phyloP scores from a whole-genome alignment of 2,113 vertebrate genomes.

The Polypterus bichir region DNA sequence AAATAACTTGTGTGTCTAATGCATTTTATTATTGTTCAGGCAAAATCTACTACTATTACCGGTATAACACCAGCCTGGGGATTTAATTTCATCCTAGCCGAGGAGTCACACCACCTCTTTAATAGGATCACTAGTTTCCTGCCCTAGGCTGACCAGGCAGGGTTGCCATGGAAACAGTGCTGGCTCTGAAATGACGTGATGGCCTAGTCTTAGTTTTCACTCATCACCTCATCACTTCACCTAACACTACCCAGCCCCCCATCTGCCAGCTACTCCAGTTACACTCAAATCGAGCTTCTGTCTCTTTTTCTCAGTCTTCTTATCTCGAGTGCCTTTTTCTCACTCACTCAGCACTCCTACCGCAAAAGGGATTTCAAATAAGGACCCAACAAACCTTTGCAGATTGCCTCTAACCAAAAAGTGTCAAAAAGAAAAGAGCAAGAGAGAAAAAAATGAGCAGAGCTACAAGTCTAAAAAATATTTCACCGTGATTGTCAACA shows the following conservation, averaged over 20 bases:
- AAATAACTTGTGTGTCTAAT: no score
- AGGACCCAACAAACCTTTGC: conserved; percentile 26
- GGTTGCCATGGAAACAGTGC: conserved; percentile 42
- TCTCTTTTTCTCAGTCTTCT: conserved; percentile 29
- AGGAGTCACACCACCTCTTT: conserved; percentile 31
- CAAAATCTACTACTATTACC: no score
- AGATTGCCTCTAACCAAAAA: conserved; percentile 24
- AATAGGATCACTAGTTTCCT: conserved; percentile 36
- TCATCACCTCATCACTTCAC: conserved; percentile 33
- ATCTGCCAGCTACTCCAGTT: no score
- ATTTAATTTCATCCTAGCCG: conserved; percentile 7
- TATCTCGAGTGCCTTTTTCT: conserved; percentile 45
- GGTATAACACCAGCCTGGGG: no score
- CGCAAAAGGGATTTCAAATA: conserved; percentile 31
- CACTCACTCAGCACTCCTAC: conserved; percentile 42
- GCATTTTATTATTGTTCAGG: no score
- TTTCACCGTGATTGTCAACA: no score
- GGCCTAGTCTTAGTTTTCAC: conserved; percentile 34
- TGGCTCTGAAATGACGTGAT: conserved; percentile 37
- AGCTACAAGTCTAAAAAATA: no score
- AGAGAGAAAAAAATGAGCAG: no score
- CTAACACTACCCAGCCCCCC: neutral
- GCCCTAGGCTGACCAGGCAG: conserved; percentile 26
- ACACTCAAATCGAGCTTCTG: conserved; percentile 16
- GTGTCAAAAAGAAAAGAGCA: conserved; percentile 27